Evolutionary conservation across 2,888 invertebrate species (phyloP).

Genomic region (Aleiodes alternator): DNA sequence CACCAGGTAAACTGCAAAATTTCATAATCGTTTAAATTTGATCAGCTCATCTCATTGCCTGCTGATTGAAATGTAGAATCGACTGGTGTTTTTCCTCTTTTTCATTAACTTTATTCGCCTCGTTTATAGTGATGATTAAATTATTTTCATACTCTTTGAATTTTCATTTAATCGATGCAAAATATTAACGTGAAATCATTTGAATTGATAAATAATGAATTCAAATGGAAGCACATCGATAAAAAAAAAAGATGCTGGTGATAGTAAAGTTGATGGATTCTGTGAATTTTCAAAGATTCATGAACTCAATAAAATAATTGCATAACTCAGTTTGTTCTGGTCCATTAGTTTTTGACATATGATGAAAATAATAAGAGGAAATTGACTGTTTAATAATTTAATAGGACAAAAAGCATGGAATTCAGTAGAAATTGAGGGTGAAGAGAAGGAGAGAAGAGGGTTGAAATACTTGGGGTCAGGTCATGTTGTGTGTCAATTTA

Average conservation of each 20-base stretch:
- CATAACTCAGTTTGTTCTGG: no score
- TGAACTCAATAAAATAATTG: no score
- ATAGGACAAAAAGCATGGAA: not conserved
- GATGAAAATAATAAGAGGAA: no score
- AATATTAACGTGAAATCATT: no score
- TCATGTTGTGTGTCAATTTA: slow-evolving; percentile 26
- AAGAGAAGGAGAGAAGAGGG: not conserved
- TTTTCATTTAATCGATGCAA: no score
- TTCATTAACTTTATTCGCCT: not conserved
- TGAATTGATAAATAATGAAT: no score
- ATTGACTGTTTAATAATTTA: not conserved
- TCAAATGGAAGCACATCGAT: no score
- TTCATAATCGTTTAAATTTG: slow-evolving; percentile 20
- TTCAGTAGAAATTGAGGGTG: not conserved
- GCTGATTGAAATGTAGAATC: slow-evolving; percentile 6
- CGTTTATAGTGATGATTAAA: not conserved
- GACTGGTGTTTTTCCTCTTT: not conserved
- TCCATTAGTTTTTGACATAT: no score
- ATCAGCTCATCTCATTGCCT: slow-evolving; percentile 14
- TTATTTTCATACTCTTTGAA: no score
- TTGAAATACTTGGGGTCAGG: slow-evolving; percentile 5
- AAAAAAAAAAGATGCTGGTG: no score
- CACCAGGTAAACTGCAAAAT: slow-evolving; percentile 16
- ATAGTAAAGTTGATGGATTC: no score
- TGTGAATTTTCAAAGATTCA: no score